These are phyloP conservation scores for Cecidostiba fungosa DNA, from an alignment of 2,888 invertebrate species.

Conservation along the genomic window DNA sequence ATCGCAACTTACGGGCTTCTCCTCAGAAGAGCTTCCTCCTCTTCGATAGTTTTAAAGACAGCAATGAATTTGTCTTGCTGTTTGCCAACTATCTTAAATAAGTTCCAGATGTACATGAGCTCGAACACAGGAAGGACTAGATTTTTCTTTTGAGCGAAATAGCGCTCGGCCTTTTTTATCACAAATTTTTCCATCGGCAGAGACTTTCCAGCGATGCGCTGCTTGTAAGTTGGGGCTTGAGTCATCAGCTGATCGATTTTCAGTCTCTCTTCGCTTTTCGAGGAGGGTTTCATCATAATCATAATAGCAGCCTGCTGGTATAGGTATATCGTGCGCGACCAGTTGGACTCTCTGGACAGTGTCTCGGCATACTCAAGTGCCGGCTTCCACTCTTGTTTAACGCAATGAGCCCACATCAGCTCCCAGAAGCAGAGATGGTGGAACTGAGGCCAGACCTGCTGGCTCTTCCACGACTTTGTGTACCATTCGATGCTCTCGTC, in stretches of 20 bases:
- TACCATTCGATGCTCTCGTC: slow-evolving; percentile 88
- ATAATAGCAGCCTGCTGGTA: slow-evolving; percentile 94
- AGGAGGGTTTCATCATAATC: slow-evolving; percentile 85
- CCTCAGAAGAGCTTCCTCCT: slow-evolving; percentile 76
- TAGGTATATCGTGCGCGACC: slow-evolving; percentile 95
- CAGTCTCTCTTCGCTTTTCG: slow-evolving; percentile 81
- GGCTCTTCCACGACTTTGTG: slow-evolving; percentile 90
- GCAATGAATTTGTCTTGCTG: slow-evolving; percentile 84
- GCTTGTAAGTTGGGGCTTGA: slow-evolving; percentile 91
- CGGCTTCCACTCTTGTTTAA: slow-evolving; percentile 89
- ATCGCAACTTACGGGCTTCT: slow-evolving; percentile 69
- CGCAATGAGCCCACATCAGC: slow-evolving; percentile 92
- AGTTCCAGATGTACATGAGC: slow-evolving; percentile 95
- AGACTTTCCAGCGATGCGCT: slow-evolving; percentile 97
- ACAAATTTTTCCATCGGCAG: slow-evolving; percentile 98
- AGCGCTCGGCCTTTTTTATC: slow-evolving; percentile 91
- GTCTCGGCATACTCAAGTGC: slow-evolving; percentile 87
- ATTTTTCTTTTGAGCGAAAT: slow-evolving; percentile 86
- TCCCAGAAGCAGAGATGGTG: slow-evolving; percentile 98
- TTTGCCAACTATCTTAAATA: slow-evolving; percentile 90
- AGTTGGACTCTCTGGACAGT: slow-evolving; percentile 90
- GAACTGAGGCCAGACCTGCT: slow-evolving; percentile 93
- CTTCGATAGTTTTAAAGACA: slow-evolving; percentile 85
- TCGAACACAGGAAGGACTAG: slow-evolving; percentile 93
- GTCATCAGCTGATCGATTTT: slow-evolving; percentile 85